These are phyloP conservation scores for Malthinus seriepunctatus DNA, from an alignment of 2,888 invertebrate species.

Conservation along the genomic window DNA sequence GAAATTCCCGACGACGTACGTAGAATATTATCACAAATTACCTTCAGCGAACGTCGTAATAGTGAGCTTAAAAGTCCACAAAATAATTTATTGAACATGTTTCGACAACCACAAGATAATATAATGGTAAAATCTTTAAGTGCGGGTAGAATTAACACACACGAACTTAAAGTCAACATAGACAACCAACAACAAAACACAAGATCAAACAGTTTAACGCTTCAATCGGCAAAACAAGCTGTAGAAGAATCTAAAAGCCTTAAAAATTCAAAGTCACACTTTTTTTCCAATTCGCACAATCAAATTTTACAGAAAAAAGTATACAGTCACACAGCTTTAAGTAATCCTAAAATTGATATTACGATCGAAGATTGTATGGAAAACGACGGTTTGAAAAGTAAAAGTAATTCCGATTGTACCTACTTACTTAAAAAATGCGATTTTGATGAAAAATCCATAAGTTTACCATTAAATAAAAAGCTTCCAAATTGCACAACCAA, in stretches of 20 bases:
- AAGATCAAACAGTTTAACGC: slow-evolving; percentile 45
- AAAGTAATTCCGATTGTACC: slow-evolving; percentile 17
- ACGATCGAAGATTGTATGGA: slow-evolving; percentile 45
- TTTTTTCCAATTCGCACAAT: slow-evolving; percentile 71
- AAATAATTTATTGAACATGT: slow-evolving; percentile 47
- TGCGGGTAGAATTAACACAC: slow-evolving; percentile 45
- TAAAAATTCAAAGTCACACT: slow-evolving; percentile 49
- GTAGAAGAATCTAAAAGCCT: slow-evolving; percentile 20
- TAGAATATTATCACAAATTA: slow-evolving; percentile 69
- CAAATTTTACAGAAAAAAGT: slow-evolving; percentile 69
- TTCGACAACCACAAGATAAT: slow-evolving; percentile 41
- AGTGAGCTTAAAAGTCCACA: slow-evolving; percentile 41
- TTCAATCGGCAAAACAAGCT: slow-evolving; percentile 32
- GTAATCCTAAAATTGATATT: slow-evolving; percentile 45
- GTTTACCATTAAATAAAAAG: slow-evolving; percentile 30
- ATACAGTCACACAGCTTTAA: slow-evolving; percentile 47
- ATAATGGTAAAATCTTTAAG: slow-evolving; percentile 51
- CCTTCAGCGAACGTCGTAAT: slow-evolving; percentile 55
- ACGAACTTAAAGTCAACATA: slow-evolving; percentile 21
- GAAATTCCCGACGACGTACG: slow-evolving; percentile 77
- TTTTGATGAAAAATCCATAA: slow-evolving; percentile 47
- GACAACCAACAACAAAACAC: slow-evolving; percentile 29
- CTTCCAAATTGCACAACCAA: slow-evolving; percentile 33
- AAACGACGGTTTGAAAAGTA: slow-evolving; percentile 7
- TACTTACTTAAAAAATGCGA: slow-evolving; percentile 18